phyloP scores from a whole-genome alignment of 2,888 invertebrate species.

The Zeuzera pyrina region DNA sequence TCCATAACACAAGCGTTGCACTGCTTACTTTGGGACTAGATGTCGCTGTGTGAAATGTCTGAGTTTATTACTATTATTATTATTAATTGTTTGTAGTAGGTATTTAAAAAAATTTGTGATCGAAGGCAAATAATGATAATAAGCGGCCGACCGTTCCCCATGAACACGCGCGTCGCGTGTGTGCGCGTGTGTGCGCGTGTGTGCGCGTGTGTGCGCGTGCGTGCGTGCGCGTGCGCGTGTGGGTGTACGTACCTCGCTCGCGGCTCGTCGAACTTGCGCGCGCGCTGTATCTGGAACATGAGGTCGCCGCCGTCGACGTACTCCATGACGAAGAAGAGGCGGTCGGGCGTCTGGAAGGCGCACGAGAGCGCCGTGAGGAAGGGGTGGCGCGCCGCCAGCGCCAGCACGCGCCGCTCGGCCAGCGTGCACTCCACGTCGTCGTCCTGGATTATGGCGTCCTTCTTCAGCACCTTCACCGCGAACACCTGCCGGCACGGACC shows the following conservation, averaged over 20 bases:
- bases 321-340: slow-evolving; percentile 99
- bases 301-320: slow-evolving; percentile 98
- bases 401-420: slow-evolving; percentile 97
- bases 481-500: slow-evolving; percentile 70
- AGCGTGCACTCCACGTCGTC: slow-evolving; percentile 99
- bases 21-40: too few relatives aligned
- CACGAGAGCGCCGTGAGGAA: slow-evolving; percentile 97
- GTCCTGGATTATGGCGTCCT: slow-evolving; percentile 98
- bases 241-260: slow-evolving; percentile 86
- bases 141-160: too few relatives aligned
- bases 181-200: too few relatives aligned
- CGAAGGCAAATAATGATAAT: too few relatives aligned
- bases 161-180: too few relatives aligned
- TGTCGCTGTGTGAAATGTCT: too few relatives aligned
- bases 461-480: slow-evolving; percentile 93
- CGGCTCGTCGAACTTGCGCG: slow-evolving; percentile 97
- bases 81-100: too few relatives aligned
- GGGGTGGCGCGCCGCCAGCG: slow-evolving; percentile 97
- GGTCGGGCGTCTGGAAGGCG: slow-evolving; percentile 97
- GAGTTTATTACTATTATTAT: too few relatives aligned
- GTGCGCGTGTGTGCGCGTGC: too few relatives aligned
- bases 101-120: too few relatives aligned
- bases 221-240: too few relatives aligned
- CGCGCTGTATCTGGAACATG: slow-evolving; percentile 99
- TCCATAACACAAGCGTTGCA: too few relatives aligned